Evolutionary conservation across 2,797 vertebrate species (phyloP).

Genomic region (Sebastiscus albofasciatus): DNA sequence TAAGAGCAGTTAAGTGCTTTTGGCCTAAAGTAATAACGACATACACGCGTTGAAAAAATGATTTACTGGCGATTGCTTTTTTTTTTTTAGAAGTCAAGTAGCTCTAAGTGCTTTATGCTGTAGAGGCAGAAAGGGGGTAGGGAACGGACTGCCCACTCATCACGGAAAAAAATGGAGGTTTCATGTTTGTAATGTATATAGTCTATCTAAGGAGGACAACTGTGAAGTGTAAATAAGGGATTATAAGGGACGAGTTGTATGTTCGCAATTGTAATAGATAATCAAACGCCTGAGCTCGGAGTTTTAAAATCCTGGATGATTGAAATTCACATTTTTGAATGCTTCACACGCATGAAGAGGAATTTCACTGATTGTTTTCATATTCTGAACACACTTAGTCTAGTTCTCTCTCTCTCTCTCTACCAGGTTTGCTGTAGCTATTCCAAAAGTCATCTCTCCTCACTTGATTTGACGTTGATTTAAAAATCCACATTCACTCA

Average conservation of each 20-base stretch:
- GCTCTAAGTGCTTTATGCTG: neutral
- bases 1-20: neutral
- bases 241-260: neutral
- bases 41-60: neutral
- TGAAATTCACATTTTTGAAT: neutral
- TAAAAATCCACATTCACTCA: neutral
- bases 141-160: neutral
- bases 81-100: slow-evolving; percentile 12
- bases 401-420: neutral
- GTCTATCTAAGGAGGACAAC: neutral
- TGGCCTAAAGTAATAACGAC: neutral
- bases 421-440: neutral
- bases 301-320: neutral
- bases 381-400: neutral
- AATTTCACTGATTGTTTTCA: neutral
- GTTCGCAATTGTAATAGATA: neutral
- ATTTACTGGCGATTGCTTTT: neutral
- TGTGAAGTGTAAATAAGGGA: neutral
- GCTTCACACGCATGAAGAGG: neutral
- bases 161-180: neutral
- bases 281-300: neutral
- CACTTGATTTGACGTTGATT: neutral
- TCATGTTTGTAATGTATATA: neutral
- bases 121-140: slow-evolving; percentile 2
- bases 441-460: neutral